phyloP scores from a whole-genome alignment of 2,888 invertebrate genomes.

The Melikaiella ostensackeni region DNA sequence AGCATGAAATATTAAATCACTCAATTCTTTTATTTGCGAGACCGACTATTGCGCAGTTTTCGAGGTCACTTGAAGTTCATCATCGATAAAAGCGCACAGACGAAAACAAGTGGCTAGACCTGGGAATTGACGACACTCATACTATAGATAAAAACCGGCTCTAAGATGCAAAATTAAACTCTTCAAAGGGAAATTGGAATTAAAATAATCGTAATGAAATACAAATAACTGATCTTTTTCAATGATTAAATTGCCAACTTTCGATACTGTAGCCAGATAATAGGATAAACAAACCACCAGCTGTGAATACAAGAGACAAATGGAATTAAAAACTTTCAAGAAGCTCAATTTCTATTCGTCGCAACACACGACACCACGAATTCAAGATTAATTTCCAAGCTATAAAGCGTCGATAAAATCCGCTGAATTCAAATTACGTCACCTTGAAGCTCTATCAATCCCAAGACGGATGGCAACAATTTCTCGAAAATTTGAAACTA shows the following conservation, averaged over 20 bases:
- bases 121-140: constrained; percentile 51
- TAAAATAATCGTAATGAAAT: neutral
- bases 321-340: neutral
- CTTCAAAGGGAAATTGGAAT: neutral
- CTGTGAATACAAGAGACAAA: neutral
- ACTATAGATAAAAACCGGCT: neutral
- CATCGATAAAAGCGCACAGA: constrained; percentile 73
- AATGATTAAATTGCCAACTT: neutral
- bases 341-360: neutral
- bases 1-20: constrained; percentile 19
- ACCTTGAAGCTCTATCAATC: neutral
- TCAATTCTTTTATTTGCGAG: constrained; percentile 23
- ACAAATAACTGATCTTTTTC: neutral
- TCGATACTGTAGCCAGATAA: neutral
- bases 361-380: constrained; percentile 4
- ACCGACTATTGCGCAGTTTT: constrained; percentile 68
- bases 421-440: constrained; percentile 10
- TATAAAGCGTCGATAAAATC: neutral
- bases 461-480: neutral
- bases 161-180: neutral
- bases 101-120: constrained; percentile 75
- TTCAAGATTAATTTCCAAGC: constrained; percentile 5
- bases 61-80: constrained; percentile 76
- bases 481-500: constrained; percentile 25
- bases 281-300: neutral